phyloP scores from a whole-genome alignment of 2,113 vertebrate species.

The Axis porcinus region DNA sequence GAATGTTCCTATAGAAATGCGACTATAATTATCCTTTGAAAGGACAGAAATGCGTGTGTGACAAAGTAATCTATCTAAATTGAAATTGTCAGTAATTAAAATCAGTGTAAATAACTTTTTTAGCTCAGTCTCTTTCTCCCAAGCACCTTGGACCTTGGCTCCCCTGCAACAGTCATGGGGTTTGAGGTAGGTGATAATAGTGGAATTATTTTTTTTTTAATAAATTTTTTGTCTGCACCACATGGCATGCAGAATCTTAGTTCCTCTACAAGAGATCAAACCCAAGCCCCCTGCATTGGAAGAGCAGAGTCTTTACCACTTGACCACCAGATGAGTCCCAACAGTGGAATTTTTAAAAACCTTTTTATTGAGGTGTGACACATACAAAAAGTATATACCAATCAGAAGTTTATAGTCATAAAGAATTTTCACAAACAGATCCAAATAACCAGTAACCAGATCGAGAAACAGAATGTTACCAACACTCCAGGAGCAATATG shows the following conservation, averaged over 20 bases:
- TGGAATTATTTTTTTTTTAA: background rate
- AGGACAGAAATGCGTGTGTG: background rate
- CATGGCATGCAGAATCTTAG: background rate
- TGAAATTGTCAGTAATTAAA: background rate
- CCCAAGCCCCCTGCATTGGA: background rate
- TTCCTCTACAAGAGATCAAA: background rate
- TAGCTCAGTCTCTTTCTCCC: background rate
- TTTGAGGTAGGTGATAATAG: background rate
- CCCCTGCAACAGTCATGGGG: background rate
- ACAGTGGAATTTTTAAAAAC: background rate
- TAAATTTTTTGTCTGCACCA: background rate
- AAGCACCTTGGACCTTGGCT: background rate
- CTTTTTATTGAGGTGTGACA: background rate
- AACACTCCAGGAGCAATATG: background rate
- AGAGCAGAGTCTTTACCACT: background rate
- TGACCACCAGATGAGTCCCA: background rate
- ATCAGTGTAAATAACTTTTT: background rate
- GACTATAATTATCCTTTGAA: background rate
- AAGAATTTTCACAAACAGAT: background rate
- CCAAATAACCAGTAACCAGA: background rate
- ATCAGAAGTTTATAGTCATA: background rate
- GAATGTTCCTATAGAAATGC: background rate
- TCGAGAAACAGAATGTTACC: background rate
- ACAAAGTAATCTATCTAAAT: background rate
- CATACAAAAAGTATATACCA: background rate